These are phyloP conservation scores for Machimus atricapillus DNA, from an alignment of 2,888 invertebrate species.

Conservation along the genomic window DNA sequence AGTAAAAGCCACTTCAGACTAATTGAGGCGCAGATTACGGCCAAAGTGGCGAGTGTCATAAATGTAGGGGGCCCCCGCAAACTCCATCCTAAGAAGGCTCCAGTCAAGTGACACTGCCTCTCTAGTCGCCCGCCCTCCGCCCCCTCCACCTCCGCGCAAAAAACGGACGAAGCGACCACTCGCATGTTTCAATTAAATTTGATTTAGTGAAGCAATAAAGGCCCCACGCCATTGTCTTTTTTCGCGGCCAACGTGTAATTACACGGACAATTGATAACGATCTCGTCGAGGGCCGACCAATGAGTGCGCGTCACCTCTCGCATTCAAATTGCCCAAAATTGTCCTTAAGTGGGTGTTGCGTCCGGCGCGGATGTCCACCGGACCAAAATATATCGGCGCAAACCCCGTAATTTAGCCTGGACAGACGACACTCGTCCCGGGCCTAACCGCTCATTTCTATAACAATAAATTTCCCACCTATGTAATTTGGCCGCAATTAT, in stretches of 20 bases:
- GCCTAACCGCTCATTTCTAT: constrained; percentile 50
- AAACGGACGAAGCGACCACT: not conserved
- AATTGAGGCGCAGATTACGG: constrained; percentile 33
- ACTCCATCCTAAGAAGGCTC: not conserved
- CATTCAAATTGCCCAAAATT: constrained; percentile 34
- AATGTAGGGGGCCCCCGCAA: not conserved
- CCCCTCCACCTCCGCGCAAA: no score
- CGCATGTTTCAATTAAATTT: constrained; percentile 16
- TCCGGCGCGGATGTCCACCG: constrained; percentile 20
- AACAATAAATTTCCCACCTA: constrained; percentile 53
- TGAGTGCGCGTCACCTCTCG: constrained; percentile 5
- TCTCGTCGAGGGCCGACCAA: constrained; percentile 5
- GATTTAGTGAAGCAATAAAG: constrained; percentile 12
- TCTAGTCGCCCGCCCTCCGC: not conserved
- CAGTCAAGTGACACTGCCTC: not conserved
- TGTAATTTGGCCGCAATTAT: constrained; percentile 57
- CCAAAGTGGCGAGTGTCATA: constrained; percentile 32
- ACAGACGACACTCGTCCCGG: constrained; percentile 36
- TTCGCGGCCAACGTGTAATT: not conserved
- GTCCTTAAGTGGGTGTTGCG: constrained; percentile 38
- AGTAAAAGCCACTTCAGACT: constrained; percentile 41
- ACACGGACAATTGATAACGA: constrained; percentile 13
- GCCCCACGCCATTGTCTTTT: constrained; percentile 20
- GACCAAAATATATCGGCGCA: constrained; percentile 6
- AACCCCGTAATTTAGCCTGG: constrained; percentile 36